These are phyloP conservation scores for Drosophila ohnishii DNA, from an alignment of 1,140 invertebrate species.

Conservation along the genomic window DNA sequence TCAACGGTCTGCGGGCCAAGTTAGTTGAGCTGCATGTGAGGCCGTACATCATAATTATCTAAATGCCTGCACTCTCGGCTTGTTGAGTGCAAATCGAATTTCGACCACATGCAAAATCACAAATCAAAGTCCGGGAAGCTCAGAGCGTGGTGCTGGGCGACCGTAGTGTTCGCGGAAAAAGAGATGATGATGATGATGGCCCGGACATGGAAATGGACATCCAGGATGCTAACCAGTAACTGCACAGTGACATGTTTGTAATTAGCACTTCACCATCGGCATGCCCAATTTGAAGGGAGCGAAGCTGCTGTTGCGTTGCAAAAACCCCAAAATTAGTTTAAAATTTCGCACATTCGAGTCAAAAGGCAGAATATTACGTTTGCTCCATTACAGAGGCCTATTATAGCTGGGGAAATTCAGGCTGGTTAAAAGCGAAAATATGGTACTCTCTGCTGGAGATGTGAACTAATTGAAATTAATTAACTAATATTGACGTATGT, in stretches of 20 bases:
- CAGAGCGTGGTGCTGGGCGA: neutral
- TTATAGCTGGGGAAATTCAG: neutral
- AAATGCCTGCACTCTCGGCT: slow-evolving; percentile 24
- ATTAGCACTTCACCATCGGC: slow-evolving; percentile 58
- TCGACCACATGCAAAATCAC: slow-evolving; percentile 41
- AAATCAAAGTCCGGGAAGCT: slow-evolving; percentile 16
- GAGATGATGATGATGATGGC: slow-evolving; percentile 21
- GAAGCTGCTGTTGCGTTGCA: slow-evolving; percentile 20
- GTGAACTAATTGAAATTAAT: slow-evolving; percentile 8
- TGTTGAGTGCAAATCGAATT: slow-evolving; percentile 66
- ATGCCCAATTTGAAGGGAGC: slow-evolving; percentile 12
- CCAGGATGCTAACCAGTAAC: slow-evolving; percentile 3
- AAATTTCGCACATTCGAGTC: slow-evolving; percentile 41
- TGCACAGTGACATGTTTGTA: slow-evolving; percentile 71
- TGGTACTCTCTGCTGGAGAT: neutral
- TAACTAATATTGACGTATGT: too few relatives aligned
- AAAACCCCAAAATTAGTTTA: slow-evolving; percentile 61
- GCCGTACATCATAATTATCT: slow-evolving; percentile 55
- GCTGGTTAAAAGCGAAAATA: neutral
- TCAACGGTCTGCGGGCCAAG: slow-evolving; percentile 53
- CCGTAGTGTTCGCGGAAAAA: slow-evolving; percentile 14
- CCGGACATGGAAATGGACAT: slow-evolving; percentile 14
- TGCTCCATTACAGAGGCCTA: slow-evolving; percentile 4
- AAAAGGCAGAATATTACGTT: slow-evolving; percentile 33
- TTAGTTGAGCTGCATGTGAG: slow-evolving; percentile 1